Evolutionary conservation across 2,888 invertebrate species (phyloP).

Genomic region (Lasioglossum zephyrum): DNA sequence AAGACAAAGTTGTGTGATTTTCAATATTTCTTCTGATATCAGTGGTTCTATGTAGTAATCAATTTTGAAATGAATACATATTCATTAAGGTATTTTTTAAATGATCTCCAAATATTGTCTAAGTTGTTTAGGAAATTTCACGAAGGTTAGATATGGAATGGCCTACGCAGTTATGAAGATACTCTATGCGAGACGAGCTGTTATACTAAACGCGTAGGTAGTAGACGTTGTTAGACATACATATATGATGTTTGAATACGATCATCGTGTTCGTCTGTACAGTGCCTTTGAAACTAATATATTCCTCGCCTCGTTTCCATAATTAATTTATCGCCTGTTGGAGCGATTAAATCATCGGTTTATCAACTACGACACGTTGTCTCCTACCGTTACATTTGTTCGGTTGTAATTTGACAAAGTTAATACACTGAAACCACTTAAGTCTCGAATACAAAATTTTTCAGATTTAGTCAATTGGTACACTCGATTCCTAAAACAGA

Average conservation of each 20-base stretch:
- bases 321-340: conserved; percentile 51
- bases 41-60: neutral
- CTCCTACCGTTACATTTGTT: neutral
- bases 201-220: neutral
- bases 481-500: too few species aligned
- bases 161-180: neutral
- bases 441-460: neutral
- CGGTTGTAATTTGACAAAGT: neutral
- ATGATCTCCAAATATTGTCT: neutral
- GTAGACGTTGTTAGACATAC: neutral
- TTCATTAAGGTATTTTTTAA: neutral
- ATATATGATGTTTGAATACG: neutral
- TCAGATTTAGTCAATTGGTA: neutral
- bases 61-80: neutral
- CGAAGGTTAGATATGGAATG: neutral
- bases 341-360: conserved; percentile 57
- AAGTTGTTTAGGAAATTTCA: neutral
- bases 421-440: neutral
- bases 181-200: neutral
- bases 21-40: neutral
- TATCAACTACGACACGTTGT: conserved; percentile 30
- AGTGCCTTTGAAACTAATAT: neutral
- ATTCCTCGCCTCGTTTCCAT: conserved; percentile 58
- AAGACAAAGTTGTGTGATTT: neutral
- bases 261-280: neutral